Percentiles rank a stretch among this genome's conserved stretches.
Evolutionary conservation across 2,888 invertebrate genomes (phyloP).

Genomic region (Phalera bucephala): DNA sequence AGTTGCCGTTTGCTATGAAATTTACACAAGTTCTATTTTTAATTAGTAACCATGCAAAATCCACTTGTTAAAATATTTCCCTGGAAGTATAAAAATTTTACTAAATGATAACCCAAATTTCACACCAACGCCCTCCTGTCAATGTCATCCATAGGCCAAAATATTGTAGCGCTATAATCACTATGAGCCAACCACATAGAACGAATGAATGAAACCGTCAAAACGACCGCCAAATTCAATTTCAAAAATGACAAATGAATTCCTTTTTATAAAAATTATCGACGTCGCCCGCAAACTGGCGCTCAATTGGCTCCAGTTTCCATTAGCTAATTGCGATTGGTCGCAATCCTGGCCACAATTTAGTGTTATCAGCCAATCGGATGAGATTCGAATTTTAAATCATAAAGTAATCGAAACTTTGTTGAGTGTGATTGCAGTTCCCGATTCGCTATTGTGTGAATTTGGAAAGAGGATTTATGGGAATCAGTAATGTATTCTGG

Average conservation of each 20-base stretch:
- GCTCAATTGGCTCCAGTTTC: constrained; percentile 34
- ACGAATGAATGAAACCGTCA: constrained; percentile 4
- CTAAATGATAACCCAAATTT: no score
- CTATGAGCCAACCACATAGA: no score
- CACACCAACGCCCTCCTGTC: no score
- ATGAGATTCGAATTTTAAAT: constrained; percentile 36
- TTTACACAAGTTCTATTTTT: no score
- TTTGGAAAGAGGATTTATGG: neutral
- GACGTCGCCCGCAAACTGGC: constrained; percentile 18
- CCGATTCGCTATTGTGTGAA: neutral
- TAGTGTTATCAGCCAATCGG: constrained; percentile 27
- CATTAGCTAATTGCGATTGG: constrained; percentile 57
- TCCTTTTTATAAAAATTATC: constrained; percentile 19
- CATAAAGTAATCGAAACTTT: constrained; percentile 28
- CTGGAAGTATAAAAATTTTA: no score
- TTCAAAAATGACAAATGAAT: constrained; percentile 13
- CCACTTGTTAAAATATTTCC: no score
- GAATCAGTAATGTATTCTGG: neutral
- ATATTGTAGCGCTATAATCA: no score
- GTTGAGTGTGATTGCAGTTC: constrained; percentile 11
- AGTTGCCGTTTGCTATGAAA: no score
- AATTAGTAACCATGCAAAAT: no score
- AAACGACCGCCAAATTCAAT: neutral
- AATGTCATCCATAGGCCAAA: no score
- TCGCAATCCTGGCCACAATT: constrained; percentile 34